Conservation (phyloP, 2,888 invertebrate species). For the Melanostoma scalare region DNA sequence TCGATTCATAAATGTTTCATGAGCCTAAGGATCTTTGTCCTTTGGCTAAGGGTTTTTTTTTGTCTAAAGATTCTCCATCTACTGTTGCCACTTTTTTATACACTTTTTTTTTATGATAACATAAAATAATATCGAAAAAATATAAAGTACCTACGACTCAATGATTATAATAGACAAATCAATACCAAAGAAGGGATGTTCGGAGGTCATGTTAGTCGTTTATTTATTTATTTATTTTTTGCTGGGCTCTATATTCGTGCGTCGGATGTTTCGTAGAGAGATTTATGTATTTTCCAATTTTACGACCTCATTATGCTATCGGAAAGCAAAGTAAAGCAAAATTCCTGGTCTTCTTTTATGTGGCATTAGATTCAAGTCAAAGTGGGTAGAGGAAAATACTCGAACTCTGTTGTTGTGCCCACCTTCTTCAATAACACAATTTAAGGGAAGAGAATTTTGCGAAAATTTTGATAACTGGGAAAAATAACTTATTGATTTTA, state of each 20-base stretch:
- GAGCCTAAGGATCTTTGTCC: conserved; percentile 47
- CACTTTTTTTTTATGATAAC: conserved; percentile 40
- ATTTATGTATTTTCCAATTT: conserved; percentile 48
- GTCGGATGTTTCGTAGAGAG: conserved; percentile 36
- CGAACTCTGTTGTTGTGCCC: no score
- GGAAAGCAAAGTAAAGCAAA: neutral
- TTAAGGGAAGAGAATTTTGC: no score
- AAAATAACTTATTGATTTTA: no score
- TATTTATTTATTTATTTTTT: no score
- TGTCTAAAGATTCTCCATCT: neutral
- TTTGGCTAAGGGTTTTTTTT: neutral
- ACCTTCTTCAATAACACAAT: no score
- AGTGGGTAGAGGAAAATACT: no score
- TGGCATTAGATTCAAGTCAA: no score
- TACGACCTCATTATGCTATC: conserved; percentile 60
- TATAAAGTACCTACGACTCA: conserved; percentile 27
- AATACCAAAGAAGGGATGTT: neutral
- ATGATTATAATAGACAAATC: conserved; percentile 37
- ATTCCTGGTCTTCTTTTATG: no score
- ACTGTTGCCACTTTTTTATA: no score
- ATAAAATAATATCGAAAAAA: conserved; percentile 51
- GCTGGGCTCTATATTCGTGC: conserved; percentile 41
- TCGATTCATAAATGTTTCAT: conserved; percentile 71
- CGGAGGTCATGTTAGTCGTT: neutral
- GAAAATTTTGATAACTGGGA: no score